These are phyloP conservation scores for Dichetophora obliterata DNA, from an alignment of 2,888 invertebrate species.

Conservation along the genomic window DNA sequence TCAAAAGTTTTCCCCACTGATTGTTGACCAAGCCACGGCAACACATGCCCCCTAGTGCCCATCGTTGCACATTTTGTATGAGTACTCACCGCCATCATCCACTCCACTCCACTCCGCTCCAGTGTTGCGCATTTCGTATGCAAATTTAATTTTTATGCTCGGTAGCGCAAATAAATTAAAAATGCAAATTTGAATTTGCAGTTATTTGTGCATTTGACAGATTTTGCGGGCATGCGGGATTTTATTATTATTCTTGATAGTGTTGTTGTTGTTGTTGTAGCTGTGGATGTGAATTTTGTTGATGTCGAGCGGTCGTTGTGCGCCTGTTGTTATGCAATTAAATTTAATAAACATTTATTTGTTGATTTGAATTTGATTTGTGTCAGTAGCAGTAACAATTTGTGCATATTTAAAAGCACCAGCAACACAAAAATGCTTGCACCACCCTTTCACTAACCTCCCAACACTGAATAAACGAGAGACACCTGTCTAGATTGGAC, in stretches of 20 bases:
- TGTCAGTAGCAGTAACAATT: conserved; percentile 25
- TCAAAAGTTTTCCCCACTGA: conserved; percentile 11
- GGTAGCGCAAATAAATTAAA: conserved; percentile 35
- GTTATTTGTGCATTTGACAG: conserved; percentile 21
- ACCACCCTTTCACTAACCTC: too few relatives aligned
- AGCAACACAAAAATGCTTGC: too few relatives aligned
- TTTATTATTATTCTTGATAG: conserved; percentile 4
- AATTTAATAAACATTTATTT: conserved; percentile 37
- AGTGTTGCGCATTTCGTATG: conserved; percentile 15
- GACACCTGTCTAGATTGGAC: too few relatives aligned
- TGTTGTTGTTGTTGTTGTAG: conserved; percentile 18
- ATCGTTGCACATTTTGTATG: not conserved
- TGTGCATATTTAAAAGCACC: too few relatives aligned
- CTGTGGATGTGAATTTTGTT: not conserved
- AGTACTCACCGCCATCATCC: not conserved
- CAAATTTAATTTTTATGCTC: conserved; percentile 35
- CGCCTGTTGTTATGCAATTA: conserved; percentile 30
- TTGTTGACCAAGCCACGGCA: not conserved
- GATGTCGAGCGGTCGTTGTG: not conserved
- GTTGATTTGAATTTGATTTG: conserved; percentile 37
- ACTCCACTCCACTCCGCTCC: not conserved
- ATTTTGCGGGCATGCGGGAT: conserved; percentile 14
- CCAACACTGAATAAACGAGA: too few relatives aligned
- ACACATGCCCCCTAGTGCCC: not conserved
- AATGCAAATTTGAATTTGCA: conserved; percentile 32